Evolutionary conservation across 2,888 invertebrate species (phyloP), one percentile per base, ranked within the genome.

Genomic region (Caradrina kadenii): DNA sequence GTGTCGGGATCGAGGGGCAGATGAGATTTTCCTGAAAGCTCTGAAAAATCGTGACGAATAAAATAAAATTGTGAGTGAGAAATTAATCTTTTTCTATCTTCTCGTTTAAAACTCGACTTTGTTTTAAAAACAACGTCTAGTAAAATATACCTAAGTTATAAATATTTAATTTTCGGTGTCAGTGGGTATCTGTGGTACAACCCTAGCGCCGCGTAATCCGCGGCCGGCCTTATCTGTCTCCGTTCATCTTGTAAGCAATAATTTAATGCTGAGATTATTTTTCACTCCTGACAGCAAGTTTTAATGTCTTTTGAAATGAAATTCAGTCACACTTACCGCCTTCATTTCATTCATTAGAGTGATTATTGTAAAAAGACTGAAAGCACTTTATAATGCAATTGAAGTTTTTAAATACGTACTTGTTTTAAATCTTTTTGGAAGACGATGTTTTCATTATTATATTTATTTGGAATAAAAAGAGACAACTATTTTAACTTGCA

Each of bases 231-330:
- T 93, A 94, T 93, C 94, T 91, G 88, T 83, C 88, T 85, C 85
- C 88, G 90, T 90, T 92, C 93, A 93, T 94, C 93, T 93, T 90
- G 92, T 91, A 90, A 91, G 93, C 93, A 92, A 93, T 94, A 93
- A 94, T 94, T 94, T 89, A 89, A 90, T 85, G 87, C 88, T 84
- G 90, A 93, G 93, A 94, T 93, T 94, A 94, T 94, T 94, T 94
- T 94, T 94, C 93, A 94, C 91, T 94, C 91, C 85, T 91, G 92
- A 91, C 91, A 93, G 93, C 93, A 91, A 93, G 90, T 94, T 93
- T 94, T 93, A 94, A 94, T 93, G 93, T 93, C 93, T 93, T 94
- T 93, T 91, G 92, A 90, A 94, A 93, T 91, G 90, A 90, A 93
- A 92, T 93, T 92, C 92, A 91, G 91, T 90, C 90, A 86, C 87